Base-by-base conservation (phyloP, 2,888 invertebrate species). In the Copidosoma aretas region DNA sequence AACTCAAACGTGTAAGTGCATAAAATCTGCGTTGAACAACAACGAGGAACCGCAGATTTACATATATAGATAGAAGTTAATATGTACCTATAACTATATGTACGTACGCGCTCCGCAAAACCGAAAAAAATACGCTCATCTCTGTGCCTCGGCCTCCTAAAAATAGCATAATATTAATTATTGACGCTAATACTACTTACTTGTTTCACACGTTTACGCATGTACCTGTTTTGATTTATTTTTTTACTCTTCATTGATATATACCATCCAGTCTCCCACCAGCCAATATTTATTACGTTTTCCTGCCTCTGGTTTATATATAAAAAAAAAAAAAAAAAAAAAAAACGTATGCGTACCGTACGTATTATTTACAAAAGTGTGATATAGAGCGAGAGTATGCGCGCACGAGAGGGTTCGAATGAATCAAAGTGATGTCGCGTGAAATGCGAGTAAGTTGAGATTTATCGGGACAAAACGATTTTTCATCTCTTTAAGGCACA, bases 11-110 rank as follows among this genome's bases (percentile, higher is more conserved):
- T 32, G 4, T 67, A 72, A 62, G 56, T 67, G 71, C 67, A 66
- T 63, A 60, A 70, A 68, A 75, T 75, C 75, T 75, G 75, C 74
- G 78, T 76, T 74, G 76, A n/a, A n/a, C n/a, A 32, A 75, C 75
- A 78, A 67, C 71, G 8, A 32, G 74, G 77, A 75, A 77, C 74
- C 71, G 73, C 77, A 78, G 77, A 73, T 74, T 75, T n/a, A n/a
- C n/a, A n/a, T n/a, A 74, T 78, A 8, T 78, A 78, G 76, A 75
- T 78, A 75, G 76, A 77, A 71, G 60, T 67, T 71, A 68, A 76
- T 75, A 75, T 76, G 75, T 78, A 78, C 73, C 75, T 77, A 77
- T 77, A 75, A 25, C 74, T 73, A 75, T 67, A 72, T 73, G 62
- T 73, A 75, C 71, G 76, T 73, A 67, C 74, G 76, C 73, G 74